These are phyloP conservation scores for Uloborus diversus DNA, from an alignment of 1,140 invertebrate genomes.

Conservation along the genomic window DNA sequence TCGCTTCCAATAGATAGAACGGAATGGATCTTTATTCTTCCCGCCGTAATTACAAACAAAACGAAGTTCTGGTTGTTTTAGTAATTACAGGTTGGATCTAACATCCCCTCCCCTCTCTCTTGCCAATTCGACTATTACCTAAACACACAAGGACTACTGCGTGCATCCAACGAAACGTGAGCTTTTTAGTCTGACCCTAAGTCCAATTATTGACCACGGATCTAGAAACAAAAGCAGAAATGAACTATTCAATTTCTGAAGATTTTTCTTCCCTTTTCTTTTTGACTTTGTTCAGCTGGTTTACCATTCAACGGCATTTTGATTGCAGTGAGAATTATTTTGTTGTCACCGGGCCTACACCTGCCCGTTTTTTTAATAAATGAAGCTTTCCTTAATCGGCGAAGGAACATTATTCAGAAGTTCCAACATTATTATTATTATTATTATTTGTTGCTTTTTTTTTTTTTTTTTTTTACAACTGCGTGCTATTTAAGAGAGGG, in stretches of 20 bases:
- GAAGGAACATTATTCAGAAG: too few relatives aligned
- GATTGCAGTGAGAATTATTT: neutral
- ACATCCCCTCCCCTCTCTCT: neutral
- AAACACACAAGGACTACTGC: neutral
- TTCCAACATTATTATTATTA: neutral
- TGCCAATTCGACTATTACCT: neutral
- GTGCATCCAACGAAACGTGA: neutral
- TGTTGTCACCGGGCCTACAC: neutral
- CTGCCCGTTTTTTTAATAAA: neutral
- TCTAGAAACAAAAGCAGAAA: neutral
- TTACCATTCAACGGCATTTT: neutral
- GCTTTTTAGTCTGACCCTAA: neutral
- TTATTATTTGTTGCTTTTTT: neutral
- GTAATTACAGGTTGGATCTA: neutral
- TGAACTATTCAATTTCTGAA: neutral
- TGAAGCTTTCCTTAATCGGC: neutral
- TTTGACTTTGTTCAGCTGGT: neutral
- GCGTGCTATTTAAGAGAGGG: too few relatives aligned
- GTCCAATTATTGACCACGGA: neutral
- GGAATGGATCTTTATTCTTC: neutral
- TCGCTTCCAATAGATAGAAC: neutral
- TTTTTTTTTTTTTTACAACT: neutral
- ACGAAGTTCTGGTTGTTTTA: neutral
- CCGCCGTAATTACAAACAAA: neutral
- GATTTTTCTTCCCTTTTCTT: neutral